Base-by-base conservation (phyloP, 2,797 vertebrate species). In the Emys orbicularis region DNA sequence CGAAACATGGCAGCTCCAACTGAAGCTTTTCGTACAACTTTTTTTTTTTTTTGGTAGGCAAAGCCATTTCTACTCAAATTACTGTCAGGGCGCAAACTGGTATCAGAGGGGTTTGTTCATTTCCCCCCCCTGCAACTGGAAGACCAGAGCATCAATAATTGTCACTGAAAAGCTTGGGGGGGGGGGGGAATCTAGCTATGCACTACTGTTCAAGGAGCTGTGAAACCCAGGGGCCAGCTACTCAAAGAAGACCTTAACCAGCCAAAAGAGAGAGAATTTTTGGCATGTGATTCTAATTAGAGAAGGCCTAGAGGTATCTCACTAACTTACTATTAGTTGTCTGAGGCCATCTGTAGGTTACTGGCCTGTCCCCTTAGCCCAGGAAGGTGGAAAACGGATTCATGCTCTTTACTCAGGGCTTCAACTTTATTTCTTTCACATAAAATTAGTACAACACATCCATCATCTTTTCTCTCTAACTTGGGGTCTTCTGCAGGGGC, bases 1-100 rank as follows among this genome's bases (percentile, higher is more conserved):
- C 83, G 90, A 97, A 97, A 98, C 98, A 98, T 96, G 97, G 98
- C 98, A 98, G 97, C 96, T 98, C 97, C 96, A 97, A 95, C 96
- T 88, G 56, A 90, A 90, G 74, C 97, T 97, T 97, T 97, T 97
- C 98, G 96, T 97, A 97, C 94, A 90, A 68, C 96, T 94, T 92
- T 93, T 98, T 97, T 98, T 95, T 96, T 95, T 95, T 97, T 97
- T 93, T 96, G 79, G 92, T 95, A 95, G 84, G 86, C 91, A 96
- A 96, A 95, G 95, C 95, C 31, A 84, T 96, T 97, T 96, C 97
- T 95, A 89, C 97, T 97, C 97, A 96, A 95, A 98, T 98, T 97
- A 96, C 94, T 87, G 91, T 95, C 96, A 76, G 84, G 90, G 91
- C 84, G 81, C 96, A 86, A 95, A 89, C 9, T 1, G 65, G 79